Conservation (phyloP, 1,140 invertebrate genomes). For the Hirudo medicinalis region DNA sequence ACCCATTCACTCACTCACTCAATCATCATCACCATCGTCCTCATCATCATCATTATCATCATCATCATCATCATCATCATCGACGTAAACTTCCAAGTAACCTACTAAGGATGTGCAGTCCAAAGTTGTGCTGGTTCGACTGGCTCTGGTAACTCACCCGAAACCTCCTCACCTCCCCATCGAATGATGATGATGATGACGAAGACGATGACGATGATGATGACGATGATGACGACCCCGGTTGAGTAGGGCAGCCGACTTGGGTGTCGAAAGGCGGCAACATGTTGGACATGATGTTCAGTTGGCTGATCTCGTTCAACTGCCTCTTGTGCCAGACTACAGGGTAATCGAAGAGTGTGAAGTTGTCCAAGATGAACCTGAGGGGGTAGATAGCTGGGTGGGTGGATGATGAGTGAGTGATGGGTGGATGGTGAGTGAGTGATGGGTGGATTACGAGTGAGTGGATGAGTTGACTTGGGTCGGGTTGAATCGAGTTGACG, state of each 20-base stretch:
- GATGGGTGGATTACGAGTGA: too few relatives aligned
- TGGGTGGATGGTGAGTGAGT: too few relatives aligned
- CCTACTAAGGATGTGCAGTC: slow-evolving; percentile 11
- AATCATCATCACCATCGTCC: neutral
- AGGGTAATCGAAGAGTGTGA: slow-evolving; percentile 21
- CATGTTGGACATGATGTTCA: slow-evolving; percentile 23
- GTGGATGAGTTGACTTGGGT: too few relatives aligned
- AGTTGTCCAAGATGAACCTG: neutral
- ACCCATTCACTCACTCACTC: slow-evolving; percentile 1
- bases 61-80: too few relatives aligned
- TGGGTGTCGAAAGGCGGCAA: slow-evolving; percentile 8
- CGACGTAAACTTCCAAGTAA: too few relatives aligned
- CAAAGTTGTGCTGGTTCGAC: slow-evolving; percentile 8
- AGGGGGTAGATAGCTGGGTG: too few relatives aligned
- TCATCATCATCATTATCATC: neutral
- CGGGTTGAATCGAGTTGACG: too few relatives aligned
- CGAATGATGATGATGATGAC: too few relatives aligned
- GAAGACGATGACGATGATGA: too few relatives aligned
- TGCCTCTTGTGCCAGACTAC: slow-evolving; percentile 20
- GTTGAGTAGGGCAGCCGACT: too few relatives aligned
- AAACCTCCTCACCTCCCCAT: neutral
- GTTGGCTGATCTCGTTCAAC: slow-evolving; percentile 16
- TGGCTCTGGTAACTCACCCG: slow-evolving; percentile 10
- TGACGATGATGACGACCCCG: too few relatives aligned
- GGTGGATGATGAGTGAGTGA: too few relatives aligned